phyloP scores from a whole-genome alignment of 2,797 vertebrate genomes.

The Anolis apletophallus region DNA sequence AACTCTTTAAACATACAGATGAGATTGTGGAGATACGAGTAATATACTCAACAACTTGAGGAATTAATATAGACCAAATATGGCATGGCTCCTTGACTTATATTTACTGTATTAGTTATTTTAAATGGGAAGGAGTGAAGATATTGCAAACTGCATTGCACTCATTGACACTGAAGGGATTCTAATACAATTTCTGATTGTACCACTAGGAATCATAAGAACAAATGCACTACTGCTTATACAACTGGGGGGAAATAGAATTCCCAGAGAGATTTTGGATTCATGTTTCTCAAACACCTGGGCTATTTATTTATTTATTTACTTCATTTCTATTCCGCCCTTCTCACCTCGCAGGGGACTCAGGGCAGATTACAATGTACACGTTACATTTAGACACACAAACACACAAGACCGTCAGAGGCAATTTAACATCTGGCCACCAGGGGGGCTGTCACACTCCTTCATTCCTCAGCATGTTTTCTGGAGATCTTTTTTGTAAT shows the following conservation, averaged over 20 bases:
- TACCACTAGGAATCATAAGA: neutral
- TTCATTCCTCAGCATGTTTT: no score
- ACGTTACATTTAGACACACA: no score
- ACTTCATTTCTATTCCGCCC: no score
- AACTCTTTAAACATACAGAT: conserved; percentile 56
- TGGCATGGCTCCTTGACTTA: conserved; percentile 36
- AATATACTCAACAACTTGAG: conserved; percentile 56
- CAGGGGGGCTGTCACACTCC: no score
- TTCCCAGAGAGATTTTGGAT: neutral
- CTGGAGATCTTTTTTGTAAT: no score
- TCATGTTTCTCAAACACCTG: neutral
- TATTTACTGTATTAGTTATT: neutral
- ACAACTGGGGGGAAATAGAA: no score
- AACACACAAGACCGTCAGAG: no score
- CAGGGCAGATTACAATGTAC: no score
- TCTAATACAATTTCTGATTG: neutral
- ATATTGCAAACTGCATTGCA: neutral
- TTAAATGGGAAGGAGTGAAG: neutral
- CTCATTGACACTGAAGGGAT: neutral
- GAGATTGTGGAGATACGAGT: conserved; percentile 64
- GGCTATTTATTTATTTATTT: no score
- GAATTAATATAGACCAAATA: conserved; percentile 35
- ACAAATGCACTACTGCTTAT: neutral
- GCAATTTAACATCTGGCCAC: no score
- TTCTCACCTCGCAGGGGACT: no score